A percentile compares a stretch with the other conserved stretches of the same genome.
phyloP scores from a whole-genome alignment of 2,797 vertebrate species.

The Petrocephalus sullivani region DNA sequence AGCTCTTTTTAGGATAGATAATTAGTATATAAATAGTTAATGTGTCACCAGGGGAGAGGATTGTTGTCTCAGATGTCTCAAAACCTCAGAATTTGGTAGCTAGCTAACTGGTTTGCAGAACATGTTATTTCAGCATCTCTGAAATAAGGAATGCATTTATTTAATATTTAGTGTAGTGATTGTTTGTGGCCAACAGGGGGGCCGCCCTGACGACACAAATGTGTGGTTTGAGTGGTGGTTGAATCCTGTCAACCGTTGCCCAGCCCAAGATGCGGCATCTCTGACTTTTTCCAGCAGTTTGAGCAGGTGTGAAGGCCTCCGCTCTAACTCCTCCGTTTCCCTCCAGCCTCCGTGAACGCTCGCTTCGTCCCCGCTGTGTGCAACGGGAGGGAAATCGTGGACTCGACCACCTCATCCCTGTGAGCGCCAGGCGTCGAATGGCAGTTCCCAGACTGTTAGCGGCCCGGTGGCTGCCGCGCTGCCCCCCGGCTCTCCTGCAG shows the following conservation, averaged over 20 bases:
- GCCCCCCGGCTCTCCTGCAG: constrained; percentile 73
- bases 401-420: constrained; percentile 97
- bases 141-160: neutral
- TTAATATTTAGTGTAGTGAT: neutral
- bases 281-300: neutral
- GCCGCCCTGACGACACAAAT: neutral
- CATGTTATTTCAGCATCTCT: neutral
- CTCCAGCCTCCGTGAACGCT: constrained; percentile 80
- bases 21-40: neutral
- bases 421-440: constrained; percentile 65
- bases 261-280: too few relatives aligned
- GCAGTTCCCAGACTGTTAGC: constrained; percentile 84
- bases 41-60: neutral
- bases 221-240: neutral
- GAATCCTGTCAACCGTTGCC: neutral
- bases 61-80: neutral
- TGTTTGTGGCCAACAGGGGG: neutral
- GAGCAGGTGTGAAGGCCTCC: neutral
- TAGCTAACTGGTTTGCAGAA: neutral
- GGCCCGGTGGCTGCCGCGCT: constrained; percentile 62
- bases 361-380: constrained; percentile 85
- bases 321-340: neutral
- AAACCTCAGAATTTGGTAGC: neutral
- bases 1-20: neutral
- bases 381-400: constrained; percentile 94